A percentile compares a stretch with the other conserved stretches of the same genome.
phyloP scores from a whole-genome alignment of 2,888 invertebrate genomes.

The Doris montereyensis region DNA sequence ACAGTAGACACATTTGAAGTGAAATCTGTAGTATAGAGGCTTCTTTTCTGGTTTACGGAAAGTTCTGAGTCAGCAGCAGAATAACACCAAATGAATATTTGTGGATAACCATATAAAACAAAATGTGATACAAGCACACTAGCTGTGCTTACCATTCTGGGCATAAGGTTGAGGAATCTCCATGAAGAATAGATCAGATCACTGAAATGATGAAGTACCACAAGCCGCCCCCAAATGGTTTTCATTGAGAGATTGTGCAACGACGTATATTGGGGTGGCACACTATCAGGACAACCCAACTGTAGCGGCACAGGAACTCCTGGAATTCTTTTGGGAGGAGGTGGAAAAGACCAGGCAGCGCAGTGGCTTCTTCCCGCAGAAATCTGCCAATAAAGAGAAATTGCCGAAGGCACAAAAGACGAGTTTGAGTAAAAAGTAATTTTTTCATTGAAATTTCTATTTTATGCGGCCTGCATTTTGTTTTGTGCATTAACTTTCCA shows the following conservation, averaged over 20 bases:
- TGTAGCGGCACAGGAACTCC: constrained; percentile 75
- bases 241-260: constrained; percentile 75
- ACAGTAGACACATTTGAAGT: too few relatives aligned
- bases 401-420: too few relatives aligned
- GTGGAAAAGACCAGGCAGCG: constrained; percentile 78
- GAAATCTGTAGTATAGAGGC: too few relatives aligned
- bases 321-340: constrained; percentile 74
- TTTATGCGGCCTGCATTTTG: too few relatives aligned
- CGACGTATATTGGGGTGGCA: constrained; percentile 77
- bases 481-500: too few relatives aligned
- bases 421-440: too few relatives aligned
- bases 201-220: constrained; percentile 78
- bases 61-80: too few relatives aligned
- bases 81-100: too few relatives aligned
- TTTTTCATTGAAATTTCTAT: too few relatives aligned
- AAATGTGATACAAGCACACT: too few relatives aligned
- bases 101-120: not conserved
- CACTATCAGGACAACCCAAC: constrained; percentile 75
- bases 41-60: too few relatives aligned
- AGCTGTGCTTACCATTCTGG: constrained; percentile 51
- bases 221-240: constrained; percentile 76
- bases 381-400: constrained; percentile 75
- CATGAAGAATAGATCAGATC: constrained; percentile 78
- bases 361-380: constrained; percentile 79
- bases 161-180: constrained; percentile 70